Conservation (phyloP, 2,888 invertebrate species). For the Nephrotoma guestfalica region DNA sequence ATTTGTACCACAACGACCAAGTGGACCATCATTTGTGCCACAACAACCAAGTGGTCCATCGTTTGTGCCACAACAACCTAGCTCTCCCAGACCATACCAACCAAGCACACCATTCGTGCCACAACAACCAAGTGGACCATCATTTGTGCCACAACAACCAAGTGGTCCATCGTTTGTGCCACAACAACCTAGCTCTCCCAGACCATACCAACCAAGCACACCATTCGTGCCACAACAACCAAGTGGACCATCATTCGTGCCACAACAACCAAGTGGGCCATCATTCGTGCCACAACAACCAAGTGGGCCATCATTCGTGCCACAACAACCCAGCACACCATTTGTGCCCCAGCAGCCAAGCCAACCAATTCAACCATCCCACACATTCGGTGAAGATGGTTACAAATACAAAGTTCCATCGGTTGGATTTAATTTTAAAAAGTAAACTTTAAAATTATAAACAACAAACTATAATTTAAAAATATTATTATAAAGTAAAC, state of each 20-base stretch:
- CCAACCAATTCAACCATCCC: conserved; percentile 7
- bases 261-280: not conserved
- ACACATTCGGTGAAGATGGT: conserved; percentile 23
- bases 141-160: not conserved
- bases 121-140: not conserved
- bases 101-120: not conserved
- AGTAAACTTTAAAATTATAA: conserved; percentile 36
- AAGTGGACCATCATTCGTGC: not conserved
- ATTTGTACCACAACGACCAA: conserved; percentile 6
- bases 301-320: not conserved
- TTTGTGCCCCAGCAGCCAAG: not conserved
- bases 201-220: not conserved
- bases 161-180: not conserved
- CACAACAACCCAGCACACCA: not conserved
- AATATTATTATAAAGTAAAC: conserved; percentile 1
- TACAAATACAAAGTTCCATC: conserved; percentile 30
- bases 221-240: not conserved
- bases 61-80: not conserved
- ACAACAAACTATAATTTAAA: conserved; percentile 22
- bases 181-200: not conserved
- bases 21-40: conserved; percentile 9
- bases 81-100: too few species aligned
- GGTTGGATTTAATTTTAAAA: conserved; percentile 32
- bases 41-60: conserved; percentile 8
- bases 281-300: not conserved